phyloP scores from a whole-genome alignment of 2,113 vertebrate genomes.

The Zonotrichia leucophrys region DNA sequence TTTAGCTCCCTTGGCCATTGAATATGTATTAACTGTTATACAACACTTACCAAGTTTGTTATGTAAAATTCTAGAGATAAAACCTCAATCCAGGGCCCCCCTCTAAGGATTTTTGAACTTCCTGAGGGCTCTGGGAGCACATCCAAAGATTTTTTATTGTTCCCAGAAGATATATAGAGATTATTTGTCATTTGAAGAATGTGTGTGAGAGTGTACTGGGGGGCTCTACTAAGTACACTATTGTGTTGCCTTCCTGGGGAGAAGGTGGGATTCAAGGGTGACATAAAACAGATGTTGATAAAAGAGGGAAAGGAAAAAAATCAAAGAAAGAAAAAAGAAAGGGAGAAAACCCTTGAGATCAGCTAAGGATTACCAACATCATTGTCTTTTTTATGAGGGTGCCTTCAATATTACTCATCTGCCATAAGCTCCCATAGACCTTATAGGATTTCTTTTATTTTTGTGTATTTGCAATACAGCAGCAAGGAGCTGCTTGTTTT shows the following conservation, averaged over 20 bases:
- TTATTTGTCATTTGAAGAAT: conserved; percentile 39
- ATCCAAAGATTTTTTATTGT: conserved; percentile 50
- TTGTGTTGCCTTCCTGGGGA: conserved; percentile 34
- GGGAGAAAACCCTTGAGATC: neutral
- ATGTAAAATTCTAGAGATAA: conserved; percentile 56
- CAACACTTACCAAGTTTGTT: conserved; percentile 49
- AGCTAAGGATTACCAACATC: neutral
- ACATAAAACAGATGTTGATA: conserved; percentile 56
- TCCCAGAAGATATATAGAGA: conserved; percentile 27
- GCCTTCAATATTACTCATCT: conserved; percentile 48
- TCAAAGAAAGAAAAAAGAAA: neutral
- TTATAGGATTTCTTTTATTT: neutral
- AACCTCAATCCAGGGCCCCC: conserved; percentile 33
- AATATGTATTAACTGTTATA: conserved; percentile 68
- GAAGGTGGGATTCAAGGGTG: conserved; percentile 44
- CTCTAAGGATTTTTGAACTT: conserved; percentile 44
- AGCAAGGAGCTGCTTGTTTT: neutral
- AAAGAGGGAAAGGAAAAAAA: neutral
- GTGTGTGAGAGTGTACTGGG: neutral
- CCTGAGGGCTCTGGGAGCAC: conserved; percentile 41
- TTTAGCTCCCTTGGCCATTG: neutral
- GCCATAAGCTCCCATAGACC: neutral
- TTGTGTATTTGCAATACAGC: neutral
- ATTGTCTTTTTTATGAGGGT: conserved; percentile 21
- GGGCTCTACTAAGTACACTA: neutral